Evolutionary conservation across 2,888 invertebrate species (phyloP), one percentile per base, ranked within the genome.

Genomic region (Eurytoma adleriae): DNA sequence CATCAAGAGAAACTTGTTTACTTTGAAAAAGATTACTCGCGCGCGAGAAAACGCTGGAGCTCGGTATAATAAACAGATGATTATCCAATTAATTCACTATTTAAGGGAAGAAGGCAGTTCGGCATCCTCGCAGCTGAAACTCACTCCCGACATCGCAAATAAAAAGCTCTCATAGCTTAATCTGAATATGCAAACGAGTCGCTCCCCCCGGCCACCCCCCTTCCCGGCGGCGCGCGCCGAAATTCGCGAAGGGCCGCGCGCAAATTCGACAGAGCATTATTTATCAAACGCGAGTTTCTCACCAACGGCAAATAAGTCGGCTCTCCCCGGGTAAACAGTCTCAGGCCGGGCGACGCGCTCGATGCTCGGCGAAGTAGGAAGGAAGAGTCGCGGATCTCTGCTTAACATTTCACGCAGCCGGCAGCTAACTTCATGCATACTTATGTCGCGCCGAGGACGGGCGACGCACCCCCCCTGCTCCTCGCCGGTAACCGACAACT

Each of bases 381-480:
- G 24, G 13, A 40, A 18, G 70, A 71, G 59, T n/a, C 30, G 59
- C 24, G 13, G 70, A n/a, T 48, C 30, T 82, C 84, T 88, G 84
- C 83, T 88, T 88, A 88, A 88, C 88, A 88, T 88, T 88, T 88
- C 87, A 88, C 85, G 83, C 85, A 62, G 79, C 81, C 72, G 76
- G 82, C 82, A 85, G 86, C 83, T 84, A 87, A 88, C 87, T 87
- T 88, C 84, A 88, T 85, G 86, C 87, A 86, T 86, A 88, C 88
- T 88, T 86, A 86, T 85, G 84, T 82, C 83, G 83, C 1, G 48
- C 10, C n/a, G 40, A 30, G 18, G 40, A 40, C 40, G 40, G 24
- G 13, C 13, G n/a, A 1, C 48, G 48, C 56, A 14, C 14, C 48
- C 18, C 10, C 40, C 40, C 10, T 14, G 18, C 24, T 2, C 24